These are phyloP conservation scores for Semotilus atromaculatus DNA, from an alignment of 2,797 vertebrate genomes.

Conservation along the genomic window DNA sequence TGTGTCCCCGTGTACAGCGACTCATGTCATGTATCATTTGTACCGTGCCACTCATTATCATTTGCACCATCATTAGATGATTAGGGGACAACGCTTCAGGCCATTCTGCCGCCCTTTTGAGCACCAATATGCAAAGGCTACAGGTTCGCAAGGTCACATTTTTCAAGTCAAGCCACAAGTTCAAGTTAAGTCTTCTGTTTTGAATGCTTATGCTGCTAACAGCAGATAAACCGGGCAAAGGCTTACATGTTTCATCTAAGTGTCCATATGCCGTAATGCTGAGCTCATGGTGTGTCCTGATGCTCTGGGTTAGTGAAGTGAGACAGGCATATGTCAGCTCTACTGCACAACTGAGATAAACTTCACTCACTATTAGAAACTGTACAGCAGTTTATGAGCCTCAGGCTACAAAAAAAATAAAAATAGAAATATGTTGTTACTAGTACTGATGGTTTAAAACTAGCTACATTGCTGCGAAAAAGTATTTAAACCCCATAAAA, in stretches of 20 bases:
- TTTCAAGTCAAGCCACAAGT: neutral
- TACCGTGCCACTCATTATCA: conserved; percentile 58
- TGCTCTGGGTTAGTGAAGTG: conserved; percentile 53
- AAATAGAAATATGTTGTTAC: neutral
- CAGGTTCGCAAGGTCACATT: neutral
- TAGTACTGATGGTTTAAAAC: neutral
- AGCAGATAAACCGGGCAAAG: conserved; percentile 26
- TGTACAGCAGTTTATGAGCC: neutral
- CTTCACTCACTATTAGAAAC: conserved; percentile 25
- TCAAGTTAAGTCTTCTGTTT: neutral
- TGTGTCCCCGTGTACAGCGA: conserved; percentile 39
- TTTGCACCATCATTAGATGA: conserved; percentile 66
- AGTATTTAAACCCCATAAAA: neutral
- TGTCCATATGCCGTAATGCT: conserved; percentile 53
- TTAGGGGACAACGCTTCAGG: conserved; percentile 49
- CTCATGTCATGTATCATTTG: conserved; percentile 71
- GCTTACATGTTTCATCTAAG: conserved; percentile 25
- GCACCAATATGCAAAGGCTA: conserved; percentile 42
- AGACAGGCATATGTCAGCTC: conserved; percentile 50
- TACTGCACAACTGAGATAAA: conserved; percentile 19
- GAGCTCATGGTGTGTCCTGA: conserved; percentile 52
- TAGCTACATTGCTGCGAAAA: neutral
- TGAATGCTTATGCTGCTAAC: conserved; percentile 45
- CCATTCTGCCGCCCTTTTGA: conserved; percentile 66
- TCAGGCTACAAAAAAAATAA: neutral